Percentiles rank a stretch among this genome's conserved stretches.
These are phyloP conservation scores for Scaptomyza pallida DNA, from an alignment of 1,140 invertebrate genomes.

Conservation along the genomic window DNA sequence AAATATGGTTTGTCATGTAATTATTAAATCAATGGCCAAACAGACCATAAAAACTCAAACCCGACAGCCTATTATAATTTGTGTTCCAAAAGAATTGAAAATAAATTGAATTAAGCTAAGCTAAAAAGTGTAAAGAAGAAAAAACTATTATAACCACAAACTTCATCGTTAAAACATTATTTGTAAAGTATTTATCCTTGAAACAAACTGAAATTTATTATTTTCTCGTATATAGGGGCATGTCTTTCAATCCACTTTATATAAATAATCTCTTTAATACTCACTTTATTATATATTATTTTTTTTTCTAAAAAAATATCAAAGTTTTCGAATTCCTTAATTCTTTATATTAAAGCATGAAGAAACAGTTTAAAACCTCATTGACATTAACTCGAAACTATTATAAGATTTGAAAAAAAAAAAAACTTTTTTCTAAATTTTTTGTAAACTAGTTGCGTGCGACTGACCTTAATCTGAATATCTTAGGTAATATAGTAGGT, in stretches of 20 bases:
- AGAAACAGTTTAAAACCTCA: conserved; percentile 2
- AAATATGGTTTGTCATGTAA: not conserved
- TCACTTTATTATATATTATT: too few species aligned
- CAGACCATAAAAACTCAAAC: not conserved
- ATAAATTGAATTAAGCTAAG: not conserved
- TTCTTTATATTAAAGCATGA: conserved; percentile 3
- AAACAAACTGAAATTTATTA: not conserved
- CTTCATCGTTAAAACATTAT: conserved; percentile 5
- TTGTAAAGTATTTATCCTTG: conserved; percentile 12
- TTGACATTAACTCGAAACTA: not conserved
- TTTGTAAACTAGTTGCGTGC: not conserved
- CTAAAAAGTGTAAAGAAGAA: not conserved
- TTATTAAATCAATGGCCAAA: not conserved
- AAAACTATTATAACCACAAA: not conserved
- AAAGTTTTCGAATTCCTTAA: not conserved
- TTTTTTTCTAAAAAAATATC: too few species aligned
- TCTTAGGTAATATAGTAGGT: conserved; percentile 6
- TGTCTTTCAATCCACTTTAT: conserved; percentile 10
- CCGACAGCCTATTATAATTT: not conserved
- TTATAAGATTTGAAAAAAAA: too few species aligned
- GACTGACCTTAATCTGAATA: conserved; percentile 5
- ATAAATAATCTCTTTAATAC: not conserved
- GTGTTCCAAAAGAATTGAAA: not conserved
- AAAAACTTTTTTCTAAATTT: not conserved
- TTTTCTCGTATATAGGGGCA: not conserved